Percentiles rank a stretch among this genome's conserved stretches.
phyloP scores from a whole-genome alignment of 23 tunicate genomes.

The Styela clava region DNA sequence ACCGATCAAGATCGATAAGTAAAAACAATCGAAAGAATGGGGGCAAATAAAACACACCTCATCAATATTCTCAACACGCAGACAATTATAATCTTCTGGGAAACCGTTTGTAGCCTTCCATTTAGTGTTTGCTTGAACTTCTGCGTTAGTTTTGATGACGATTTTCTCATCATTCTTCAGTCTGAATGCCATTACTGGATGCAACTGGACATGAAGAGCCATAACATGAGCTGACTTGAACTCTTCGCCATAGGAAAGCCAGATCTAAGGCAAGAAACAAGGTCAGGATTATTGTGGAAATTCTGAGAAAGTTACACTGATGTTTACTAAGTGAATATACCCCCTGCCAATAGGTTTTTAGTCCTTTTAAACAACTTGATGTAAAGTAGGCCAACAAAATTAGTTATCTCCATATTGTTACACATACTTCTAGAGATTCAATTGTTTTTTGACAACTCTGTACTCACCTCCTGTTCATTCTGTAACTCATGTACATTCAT shows the following conservation, averaged over 20 bases:
- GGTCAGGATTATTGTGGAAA: neutral
- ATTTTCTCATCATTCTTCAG: conserved; percentile 1
- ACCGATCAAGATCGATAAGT: no score
- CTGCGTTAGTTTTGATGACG: neutral
- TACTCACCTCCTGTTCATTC: conserved; percentile 77
- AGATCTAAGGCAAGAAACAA: conserved; percentile 47
- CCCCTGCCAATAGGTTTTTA: no score
- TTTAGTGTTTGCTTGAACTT: conserved; percentile 8
- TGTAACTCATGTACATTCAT: conserved; percentile 41
- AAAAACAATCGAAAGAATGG: no score
- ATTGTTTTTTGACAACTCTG: no score
- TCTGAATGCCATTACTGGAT: conserved; percentile 25
- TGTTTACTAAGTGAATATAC: no score
- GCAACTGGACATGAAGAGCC: conserved; percentile 40
- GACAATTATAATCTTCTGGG: conserved; percentile 11
- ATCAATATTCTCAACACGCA: neutral
- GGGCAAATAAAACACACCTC: conserved; percentile 16
- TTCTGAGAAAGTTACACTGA: no score
- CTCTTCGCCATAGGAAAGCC: conserved; percentile 90
- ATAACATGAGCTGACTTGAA: conserved; percentile 44
- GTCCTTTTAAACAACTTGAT: no score
- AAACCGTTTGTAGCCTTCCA: conserved; percentile 2
- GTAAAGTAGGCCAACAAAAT: no score
- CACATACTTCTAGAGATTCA: no score
- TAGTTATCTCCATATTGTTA: no score